Percentiles rank a stretch among this genome's conserved stretches.
phyloP scores from a whole-genome alignment of 2,113 vertebrate genomes.

The Sphyrna mokarran region DNA sequence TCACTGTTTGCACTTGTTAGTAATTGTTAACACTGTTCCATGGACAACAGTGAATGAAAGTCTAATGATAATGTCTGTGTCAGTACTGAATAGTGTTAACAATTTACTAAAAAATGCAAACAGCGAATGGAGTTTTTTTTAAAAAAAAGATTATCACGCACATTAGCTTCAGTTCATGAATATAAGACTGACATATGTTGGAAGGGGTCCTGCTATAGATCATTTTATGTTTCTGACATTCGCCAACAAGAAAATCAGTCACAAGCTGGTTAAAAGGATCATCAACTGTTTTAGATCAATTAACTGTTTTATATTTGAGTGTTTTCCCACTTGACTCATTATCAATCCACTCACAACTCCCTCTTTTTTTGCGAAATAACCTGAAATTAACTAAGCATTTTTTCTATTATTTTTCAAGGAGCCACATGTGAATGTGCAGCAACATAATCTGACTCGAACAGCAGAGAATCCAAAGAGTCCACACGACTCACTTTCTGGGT shows the following conservation, averaged over 20 bases:
- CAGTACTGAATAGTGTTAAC: neutral
- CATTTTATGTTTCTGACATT: neutral
- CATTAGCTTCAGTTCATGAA: neutral
- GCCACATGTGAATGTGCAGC: neutral
- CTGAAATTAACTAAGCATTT: neutral
- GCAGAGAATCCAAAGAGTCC: neutral
- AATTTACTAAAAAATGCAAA: neutral
- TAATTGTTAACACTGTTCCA: too few relatives aligned
- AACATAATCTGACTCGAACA: neutral
- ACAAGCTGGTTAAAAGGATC: neutral
- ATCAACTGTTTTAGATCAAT: conserved; percentile 2
- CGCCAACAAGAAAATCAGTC: neutral
- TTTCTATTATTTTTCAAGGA: neutral
- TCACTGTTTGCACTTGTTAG: too few relatives aligned
- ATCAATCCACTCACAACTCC: neutral
- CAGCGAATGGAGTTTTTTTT: neutral
- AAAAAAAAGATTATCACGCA: neutral
- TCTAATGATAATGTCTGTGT: neutral
- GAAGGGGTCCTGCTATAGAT: neutral
- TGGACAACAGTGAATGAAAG: neutral
- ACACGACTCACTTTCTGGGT: neutral
- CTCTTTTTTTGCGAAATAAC: neutral
- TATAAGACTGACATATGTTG: neutral
- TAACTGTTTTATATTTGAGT: neutral
- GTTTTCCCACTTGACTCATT: neutral